Evolutionary conservation across 2,113 vertebrate species (phyloP), one percentile per base, ranked within the genome.

Genomic region (Sisor rabdophorus): DNA sequence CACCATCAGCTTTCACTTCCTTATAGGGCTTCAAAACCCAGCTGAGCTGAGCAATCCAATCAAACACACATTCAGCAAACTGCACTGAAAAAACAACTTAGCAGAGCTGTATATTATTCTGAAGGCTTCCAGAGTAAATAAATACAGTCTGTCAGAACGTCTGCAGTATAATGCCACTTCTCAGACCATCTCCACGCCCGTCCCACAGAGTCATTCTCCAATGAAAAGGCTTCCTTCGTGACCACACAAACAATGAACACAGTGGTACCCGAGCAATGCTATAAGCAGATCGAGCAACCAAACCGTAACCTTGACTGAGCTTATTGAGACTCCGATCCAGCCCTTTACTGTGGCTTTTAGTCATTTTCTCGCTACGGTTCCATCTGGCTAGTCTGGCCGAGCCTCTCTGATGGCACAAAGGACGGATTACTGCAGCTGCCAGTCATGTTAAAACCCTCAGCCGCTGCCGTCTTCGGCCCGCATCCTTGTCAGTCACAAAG

Each of bases 341-440:
- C 63, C 64, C 80, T 79, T 84, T 80, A 81, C 64, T 84, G 82
- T 79, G 76, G 82, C 73, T 77, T 77, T 81, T 71, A 79, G 75
- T 79, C 48, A 26, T 26, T 52, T 22, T 67, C 40, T 67, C 83
- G 84, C 82, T 87, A 85, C 55, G 81, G 81, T 86, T 89, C 91
- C 91, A 91, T 92, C 91, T 92, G 91, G 89, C 86, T 87, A 79
- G 89, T 88, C 90, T 89, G 87, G 88, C 84, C 88, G 88, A 89
- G 89, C 88, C 87, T 85, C 86, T 89, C 86, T 71, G 82, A 88
- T 87, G 89, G 89, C 87, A 92, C 91, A 92, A 93, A 92, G 87
- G 88, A 79, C 81, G 89, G 92, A 93, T 93, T 93, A 93, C 86
- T 85, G 85, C 91, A 91, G 91, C 91, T 92, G 92, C 89, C 92